phyloP scores from a whole-genome alignment of 2,888 invertebrate genomes.

The Protophormia terraenovae region DNA sequence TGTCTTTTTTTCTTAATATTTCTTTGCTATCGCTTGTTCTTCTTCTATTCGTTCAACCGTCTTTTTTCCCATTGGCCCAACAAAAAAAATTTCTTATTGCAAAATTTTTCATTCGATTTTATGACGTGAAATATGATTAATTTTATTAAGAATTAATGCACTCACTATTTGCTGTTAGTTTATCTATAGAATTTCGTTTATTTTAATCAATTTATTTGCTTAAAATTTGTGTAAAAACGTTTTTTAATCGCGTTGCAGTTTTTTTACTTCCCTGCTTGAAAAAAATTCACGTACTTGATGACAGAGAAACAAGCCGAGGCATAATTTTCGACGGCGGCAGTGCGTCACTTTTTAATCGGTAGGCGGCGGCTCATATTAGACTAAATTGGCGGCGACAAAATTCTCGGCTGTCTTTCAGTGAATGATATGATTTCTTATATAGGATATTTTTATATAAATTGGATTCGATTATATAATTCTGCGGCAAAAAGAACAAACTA shows the following conservation, averaged over 20 bases:
- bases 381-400: no score
- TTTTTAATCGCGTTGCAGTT: slow-evolving; percentile 54
- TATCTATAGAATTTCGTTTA: slow-evolving; percentile 50
- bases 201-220: slow-evolving; percentile 69
- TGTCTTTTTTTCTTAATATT: slow-evolving; percentile 36
- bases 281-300: slow-evolving; percentile 68
- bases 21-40: slow-evolving; percentile 69
- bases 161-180: slow-evolving; percentile 65
- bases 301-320: no score
- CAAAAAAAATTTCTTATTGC: slow-evolving; percentile 73
- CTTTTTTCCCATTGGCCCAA: slow-evolving; percentile 50
- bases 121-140: not conserved
- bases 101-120: slow-evolving; percentile 71
- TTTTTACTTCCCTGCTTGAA: slow-evolving; percentile 72
- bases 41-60: slow-evolving; percentile 63
- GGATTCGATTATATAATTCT: no score
- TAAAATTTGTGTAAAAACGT: slow-evolving; percentile 67
- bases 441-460: no score
- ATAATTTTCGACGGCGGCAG: no score
- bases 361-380: no score
- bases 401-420: no score
- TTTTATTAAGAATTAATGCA: slow-evolving; percentile 48
- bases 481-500: no score
- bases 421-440: no score
- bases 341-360: no score